Conservation (phyloP, 2,888 invertebrate genomes). For the Perizoma flavofasciatum region DNA sequence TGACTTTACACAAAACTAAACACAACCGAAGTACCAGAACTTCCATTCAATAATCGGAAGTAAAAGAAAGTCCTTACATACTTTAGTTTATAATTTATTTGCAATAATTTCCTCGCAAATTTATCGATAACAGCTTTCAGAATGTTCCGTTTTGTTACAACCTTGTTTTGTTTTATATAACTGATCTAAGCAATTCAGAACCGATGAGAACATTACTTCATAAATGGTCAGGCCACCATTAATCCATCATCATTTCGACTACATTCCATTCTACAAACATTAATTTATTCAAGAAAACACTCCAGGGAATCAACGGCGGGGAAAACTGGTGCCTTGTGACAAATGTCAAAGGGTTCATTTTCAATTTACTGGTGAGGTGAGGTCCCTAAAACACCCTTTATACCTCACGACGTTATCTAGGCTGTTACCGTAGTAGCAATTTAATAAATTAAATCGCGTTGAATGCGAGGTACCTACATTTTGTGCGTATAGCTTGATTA, state of each 20-base stretch:
- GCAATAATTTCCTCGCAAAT: no score
- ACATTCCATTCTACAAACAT: conserved; percentile 31
- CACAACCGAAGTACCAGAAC: no score
- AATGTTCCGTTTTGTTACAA: no score
- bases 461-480: conserved; percentile 39
- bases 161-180: no score
- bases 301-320: conserved; percentile 17
- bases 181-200: not conserved
- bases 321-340: conserved; percentile 53
- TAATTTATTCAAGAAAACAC: conserved; percentile 43
- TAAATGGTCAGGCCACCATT: conserved; percentile 14
- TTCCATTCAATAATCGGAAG: no score
- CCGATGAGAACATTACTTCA: not conserved
- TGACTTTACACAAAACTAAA: no score
- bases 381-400: conserved; percentile 44
- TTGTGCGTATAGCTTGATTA: conserved; percentile 40
- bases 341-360: conserved; percentile 54
- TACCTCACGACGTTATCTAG: conserved; percentile 50
- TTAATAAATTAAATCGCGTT: conserved; percentile 63
- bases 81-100: no score
- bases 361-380: conserved; percentile 46
- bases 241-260: conserved; percentile 29
- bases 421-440: conserved; percentile 54
- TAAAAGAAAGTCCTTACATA: no score
- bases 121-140: no score